Conservation (phyloP, 1,140 invertebrate species). For the Uloborus diversus region DNA sequence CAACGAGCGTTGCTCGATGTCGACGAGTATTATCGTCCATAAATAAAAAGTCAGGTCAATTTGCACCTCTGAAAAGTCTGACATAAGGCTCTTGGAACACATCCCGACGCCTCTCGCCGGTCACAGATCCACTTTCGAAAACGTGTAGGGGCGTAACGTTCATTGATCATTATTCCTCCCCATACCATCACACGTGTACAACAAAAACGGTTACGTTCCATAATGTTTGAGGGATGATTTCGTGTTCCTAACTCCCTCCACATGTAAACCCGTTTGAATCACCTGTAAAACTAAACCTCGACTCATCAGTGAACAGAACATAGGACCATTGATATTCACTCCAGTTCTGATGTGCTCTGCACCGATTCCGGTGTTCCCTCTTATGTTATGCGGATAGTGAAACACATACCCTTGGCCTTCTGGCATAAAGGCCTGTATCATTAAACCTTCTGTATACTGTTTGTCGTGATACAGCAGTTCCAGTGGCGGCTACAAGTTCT, state of each 20-base stretch:
- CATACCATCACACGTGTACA: not conserved
- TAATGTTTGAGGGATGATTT: not conserved
- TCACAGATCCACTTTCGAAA: not conserved
- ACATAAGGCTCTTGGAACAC: not conserved
- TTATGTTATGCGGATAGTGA: not conserved
- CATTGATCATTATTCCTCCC: not conserved
- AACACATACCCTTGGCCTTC: not conserved
- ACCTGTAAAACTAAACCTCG: not conserved
- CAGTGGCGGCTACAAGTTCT: not conserved
- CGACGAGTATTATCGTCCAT: too few species aligned
- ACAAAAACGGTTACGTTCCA: not conserved
- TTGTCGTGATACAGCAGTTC: not conserved
- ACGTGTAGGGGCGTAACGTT: not conserved
- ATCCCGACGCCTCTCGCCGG: not conserved
- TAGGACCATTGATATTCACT: not conserved
- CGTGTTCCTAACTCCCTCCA: not conserved
- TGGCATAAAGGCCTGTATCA: not conserved
- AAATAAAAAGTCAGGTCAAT: not conserved
- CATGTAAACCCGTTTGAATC: constrained; percentile 2
- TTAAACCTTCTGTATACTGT: not conserved
- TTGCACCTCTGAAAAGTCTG: not conserved
- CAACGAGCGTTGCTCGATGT: too few species aligned
- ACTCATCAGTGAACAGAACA: not conserved
- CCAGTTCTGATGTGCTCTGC: not conserved
- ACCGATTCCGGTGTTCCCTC: not conserved